A percentile compares a stretch with the other conserved stretches of the same genome.
Conservation (phyloP, 2,888 invertebrate genomes). For the Leptinotarsa tumamoca region DNA sequence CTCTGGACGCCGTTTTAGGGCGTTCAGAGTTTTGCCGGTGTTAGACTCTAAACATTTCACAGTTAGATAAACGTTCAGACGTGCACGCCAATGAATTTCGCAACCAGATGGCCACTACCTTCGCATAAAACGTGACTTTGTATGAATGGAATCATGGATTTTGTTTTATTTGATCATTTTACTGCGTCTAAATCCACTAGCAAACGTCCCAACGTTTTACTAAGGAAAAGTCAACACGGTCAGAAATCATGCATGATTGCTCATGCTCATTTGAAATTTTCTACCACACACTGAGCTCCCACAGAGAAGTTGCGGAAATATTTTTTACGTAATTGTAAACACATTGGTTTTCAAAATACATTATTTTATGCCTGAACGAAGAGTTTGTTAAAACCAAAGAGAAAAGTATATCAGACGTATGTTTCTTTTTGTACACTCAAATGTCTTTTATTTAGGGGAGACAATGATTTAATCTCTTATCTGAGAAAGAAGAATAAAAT, state of each 20-base stretch:
- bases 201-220: conserved; percentile 14
- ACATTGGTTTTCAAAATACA: no score
- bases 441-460: no score
- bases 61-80: no score
- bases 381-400: no score
- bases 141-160: conserved; percentile 16
- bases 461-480: no score
- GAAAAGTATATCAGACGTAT: no score
- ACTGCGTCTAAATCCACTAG: conserved; percentile 19
- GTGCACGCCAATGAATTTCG: conserved; percentile 4
- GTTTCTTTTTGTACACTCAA: no score
- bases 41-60: no score
- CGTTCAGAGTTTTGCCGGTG: no score
- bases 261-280: conserved; percentile 15
- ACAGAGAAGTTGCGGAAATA: conserved; percentile 6
- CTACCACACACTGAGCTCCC: conserved; percentile 8
- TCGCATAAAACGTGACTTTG: conserved; percentile 15
- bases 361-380: no score
- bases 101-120: conserved; percentile 13
- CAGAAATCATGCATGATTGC: conserved; percentile 24
- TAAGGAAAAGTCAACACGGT: conserved; percentile 22
- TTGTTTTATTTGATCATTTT: conserved; percentile 20
- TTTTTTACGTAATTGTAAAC: neutral
- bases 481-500: no score
- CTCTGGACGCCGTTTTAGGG: no score